Conservation (phyloP, 2,888 invertebrate species). For the Hypsopygia costalis region DNA sequence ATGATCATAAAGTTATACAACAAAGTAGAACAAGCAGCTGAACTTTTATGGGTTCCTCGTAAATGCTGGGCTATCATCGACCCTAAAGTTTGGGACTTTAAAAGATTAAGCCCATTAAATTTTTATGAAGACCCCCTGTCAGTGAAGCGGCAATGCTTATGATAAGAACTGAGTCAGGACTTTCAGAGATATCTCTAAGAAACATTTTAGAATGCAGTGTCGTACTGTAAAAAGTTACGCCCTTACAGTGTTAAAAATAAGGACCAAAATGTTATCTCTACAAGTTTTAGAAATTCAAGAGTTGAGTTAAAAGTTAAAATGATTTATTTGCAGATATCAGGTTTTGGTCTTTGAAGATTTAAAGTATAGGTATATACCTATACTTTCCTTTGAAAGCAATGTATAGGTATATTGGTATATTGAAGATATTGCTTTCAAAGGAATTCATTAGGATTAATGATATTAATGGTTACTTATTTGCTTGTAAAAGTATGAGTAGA, state of each 20-base stretch:
- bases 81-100: slow-evolving; percentile 59
- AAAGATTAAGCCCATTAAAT: slow-evolving; percentile 69
- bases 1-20: slow-evolving; percentile 32
- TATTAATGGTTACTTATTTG: no score
- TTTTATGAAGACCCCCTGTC: slow-evolving; percentile 67
- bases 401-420: no score
- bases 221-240: neutral
- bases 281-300: neutral
- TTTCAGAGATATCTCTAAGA: slow-evolving; percentile 32
- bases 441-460: no score
- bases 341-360: no score
- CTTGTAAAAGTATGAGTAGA: no score
- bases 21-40: slow-evolving; percentile 37
- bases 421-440: no score
- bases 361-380: no score
- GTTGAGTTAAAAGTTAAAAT: no score
- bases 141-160: slow-evolving; percentile 45
- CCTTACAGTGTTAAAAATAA: neutral
- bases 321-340: no score
- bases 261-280: neutral
- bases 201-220: neutral
- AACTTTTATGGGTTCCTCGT: slow-evolving; percentile 56
- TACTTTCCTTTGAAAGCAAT: no score
- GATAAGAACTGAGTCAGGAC: slow-evolving; percentile 50
- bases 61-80: slow-evolving; percentile 53